phyloP scores from a whole-genome alignment of 2,797 vertebrate genomes.

The Cirrhinus mrigala region DNA sequence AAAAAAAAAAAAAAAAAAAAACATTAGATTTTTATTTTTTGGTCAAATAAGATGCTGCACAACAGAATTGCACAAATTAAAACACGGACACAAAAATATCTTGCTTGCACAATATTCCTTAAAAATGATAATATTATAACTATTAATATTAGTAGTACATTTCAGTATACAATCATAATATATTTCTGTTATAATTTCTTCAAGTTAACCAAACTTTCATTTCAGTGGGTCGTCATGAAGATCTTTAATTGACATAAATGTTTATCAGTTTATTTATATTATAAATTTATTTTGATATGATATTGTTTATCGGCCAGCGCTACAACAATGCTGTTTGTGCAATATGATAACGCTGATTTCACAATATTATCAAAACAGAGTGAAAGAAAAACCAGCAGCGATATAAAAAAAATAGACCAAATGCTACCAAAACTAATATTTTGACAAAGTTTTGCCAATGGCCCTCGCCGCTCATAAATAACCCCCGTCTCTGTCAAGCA shows the following conservation, averaged over 20 bases:
- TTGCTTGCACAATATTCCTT: background rate
- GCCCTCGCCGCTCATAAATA: background rate
- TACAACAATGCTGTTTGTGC: background rate
- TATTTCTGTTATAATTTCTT: background rate
- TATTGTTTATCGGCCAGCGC: background rate
- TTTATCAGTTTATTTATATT: background rate
- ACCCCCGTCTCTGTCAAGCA: constrained; percentile 52
- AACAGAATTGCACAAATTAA: background rate
- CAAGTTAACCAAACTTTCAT: background rate
- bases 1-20: too few species aligned
- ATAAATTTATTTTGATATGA: background rate
- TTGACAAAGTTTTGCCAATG: background rate
- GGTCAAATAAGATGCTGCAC: background rate
- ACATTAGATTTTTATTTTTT: background rate
- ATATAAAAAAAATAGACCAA: background rate
- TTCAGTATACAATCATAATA: background rate
- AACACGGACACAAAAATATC: background rate
- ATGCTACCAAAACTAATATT: background rate
- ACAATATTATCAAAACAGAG: background rate
- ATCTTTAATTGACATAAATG: background rate
- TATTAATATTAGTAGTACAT: background rate
- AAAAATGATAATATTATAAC: background rate
- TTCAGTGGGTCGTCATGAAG: background rate
- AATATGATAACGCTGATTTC: background rate
- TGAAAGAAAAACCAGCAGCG: background rate